phyloP scores from a whole-genome alignment of 2,888 invertebrate species.

The Caenorhabditis sinica region DNA sequence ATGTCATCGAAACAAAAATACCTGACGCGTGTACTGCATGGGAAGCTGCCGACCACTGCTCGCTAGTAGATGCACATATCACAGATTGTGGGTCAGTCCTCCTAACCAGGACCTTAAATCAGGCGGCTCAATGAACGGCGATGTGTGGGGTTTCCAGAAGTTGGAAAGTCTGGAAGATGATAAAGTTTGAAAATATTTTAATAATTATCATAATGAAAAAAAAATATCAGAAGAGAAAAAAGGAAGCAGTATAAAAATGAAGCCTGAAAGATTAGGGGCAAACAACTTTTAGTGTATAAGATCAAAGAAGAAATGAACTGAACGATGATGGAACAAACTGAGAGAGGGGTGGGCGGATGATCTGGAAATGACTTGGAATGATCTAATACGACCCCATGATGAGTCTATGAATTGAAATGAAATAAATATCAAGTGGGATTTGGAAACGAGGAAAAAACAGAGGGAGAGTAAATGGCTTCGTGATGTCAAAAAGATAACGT shows the following conservation, averaged over 20 bases:
- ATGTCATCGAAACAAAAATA: conserved; percentile 28
- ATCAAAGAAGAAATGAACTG: conserved; percentile 12
- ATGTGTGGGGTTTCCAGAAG: conserved; percentile 28
- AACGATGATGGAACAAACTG: conserved; percentile 9
- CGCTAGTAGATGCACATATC: conserved; percentile 64
- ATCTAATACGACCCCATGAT: conserved; percentile 39
- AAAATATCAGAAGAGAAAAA: neutral
- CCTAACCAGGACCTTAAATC: conserved; percentile 68
- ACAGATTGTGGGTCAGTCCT: conserved; percentile 58
- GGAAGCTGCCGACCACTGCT: conserved; percentile 61
- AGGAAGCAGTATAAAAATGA: conserved; percentile 11
- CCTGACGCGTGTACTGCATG: conserved; percentile 70
- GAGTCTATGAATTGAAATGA: conserved; percentile 15
- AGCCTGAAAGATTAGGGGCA: conserved; percentile 21
- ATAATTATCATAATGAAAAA: conserved; percentile 16
- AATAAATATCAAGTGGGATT: conserved; percentile 25
- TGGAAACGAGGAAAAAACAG: conserved; percentile 16
- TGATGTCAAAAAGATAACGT: conserved; percentile 33
- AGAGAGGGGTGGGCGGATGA: conserved; percentile 29
- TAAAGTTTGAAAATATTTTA: conserved; percentile 17
- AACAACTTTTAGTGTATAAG: neutral
- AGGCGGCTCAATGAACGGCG: conserved; percentile 16
- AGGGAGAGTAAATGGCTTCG: conserved; percentile 47
- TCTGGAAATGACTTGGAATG: conserved; percentile 34
- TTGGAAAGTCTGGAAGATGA: neutral